phyloP scores from a whole-genome alignment of 2,113 vertebrate species.

The Brachionichthys hirsutus region DNA sequence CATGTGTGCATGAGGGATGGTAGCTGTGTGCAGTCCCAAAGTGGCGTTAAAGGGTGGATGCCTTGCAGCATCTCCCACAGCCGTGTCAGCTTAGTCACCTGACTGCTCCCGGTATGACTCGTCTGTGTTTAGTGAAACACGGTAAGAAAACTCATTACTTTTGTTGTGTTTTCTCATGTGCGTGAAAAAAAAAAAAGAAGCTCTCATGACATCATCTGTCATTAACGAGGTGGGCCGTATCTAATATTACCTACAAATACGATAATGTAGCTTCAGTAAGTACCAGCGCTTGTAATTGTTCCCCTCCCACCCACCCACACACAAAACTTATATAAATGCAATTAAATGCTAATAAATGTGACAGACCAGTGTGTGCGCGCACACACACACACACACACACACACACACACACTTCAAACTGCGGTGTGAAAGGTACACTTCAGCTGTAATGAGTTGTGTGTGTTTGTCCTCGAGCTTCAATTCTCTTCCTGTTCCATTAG shows the following conservation, averaged over 20 bases:
- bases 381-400: constrained; percentile 35
- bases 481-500: constrained; percentile 69
- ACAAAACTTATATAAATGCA: constrained; percentile 14
- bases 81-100: constrained; percentile 61
- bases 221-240: background rate
- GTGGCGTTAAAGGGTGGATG: constrained; percentile 66
- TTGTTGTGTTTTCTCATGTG: background rate
- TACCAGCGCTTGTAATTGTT: constrained; percentile 33
- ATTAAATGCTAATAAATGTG: too few species aligned
- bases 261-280: background rate
- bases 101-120: constrained; percentile 13
- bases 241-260: constrained; percentile 8
- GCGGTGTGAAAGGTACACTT: constrained; percentile 71
- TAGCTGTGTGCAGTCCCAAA: constrained; percentile 32
- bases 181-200: background rate
- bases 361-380: too few species aligned
- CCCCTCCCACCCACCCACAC: constrained; percentile 11
- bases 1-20: constrained; percentile 14
- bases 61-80: constrained; percentile 55
- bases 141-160: background rate
- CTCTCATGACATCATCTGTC: background rate
- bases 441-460: constrained; percentile 65
- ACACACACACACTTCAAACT: constrained; percentile 54
- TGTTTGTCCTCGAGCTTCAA: constrained; percentile 63
- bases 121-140: background rate